Evolutionary conservation across 2,797 vertebrate genomes (phyloP), one percentile per base, ranked within the genome.

Genomic region (Gymnopithys bicolor): DNA sequence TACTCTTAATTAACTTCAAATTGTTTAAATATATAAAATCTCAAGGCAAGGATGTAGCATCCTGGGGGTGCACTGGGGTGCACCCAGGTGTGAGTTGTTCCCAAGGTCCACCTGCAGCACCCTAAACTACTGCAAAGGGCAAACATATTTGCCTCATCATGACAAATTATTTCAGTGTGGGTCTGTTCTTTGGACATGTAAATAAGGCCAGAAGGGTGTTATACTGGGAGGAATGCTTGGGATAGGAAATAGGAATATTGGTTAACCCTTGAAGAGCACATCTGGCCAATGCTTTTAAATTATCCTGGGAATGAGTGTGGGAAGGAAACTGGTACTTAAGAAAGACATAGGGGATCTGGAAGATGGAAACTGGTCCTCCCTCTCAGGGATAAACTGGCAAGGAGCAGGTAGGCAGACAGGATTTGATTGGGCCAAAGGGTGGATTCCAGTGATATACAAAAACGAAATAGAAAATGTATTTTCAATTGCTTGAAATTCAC

Each of bases 1-100:
- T 98, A 97, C 96, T 98, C 97, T 97, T 98, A 97, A 98, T 97
- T 98, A 98, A 98, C 96, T 97, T 96, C 97, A 97, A 97, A 97
- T 96, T 97, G 95, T 97, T 98, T 97, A 97, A 98, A 97, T 89
- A 94, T 95, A 94, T 95, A 96, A 91, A 92, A 77, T 89, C 90
- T 95, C 75, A 83, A 83, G 41, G 81, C 51, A 93, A 39, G 45
- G 55, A 70, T 94, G 76, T 4, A 52, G 79, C 45, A 52, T 82
- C 59, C 69, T 75, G 77, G 79, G 48, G 63, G n/a, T 82, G 53
- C 56, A 23, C 49, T 52, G 60, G 49, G 56, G 59, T 79, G 69
- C 70, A 69, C 55, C 63, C 63, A 51, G 68, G 63, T 69, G 74
- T 52, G 64, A 22, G 13, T 25, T 60, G 33, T 64, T 81, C 55